These are phyloP conservation scores for Synanthedon tipuliformis DNA, from an alignment of 2,888 invertebrate genomes.

Conservation along the genomic window DNA sequence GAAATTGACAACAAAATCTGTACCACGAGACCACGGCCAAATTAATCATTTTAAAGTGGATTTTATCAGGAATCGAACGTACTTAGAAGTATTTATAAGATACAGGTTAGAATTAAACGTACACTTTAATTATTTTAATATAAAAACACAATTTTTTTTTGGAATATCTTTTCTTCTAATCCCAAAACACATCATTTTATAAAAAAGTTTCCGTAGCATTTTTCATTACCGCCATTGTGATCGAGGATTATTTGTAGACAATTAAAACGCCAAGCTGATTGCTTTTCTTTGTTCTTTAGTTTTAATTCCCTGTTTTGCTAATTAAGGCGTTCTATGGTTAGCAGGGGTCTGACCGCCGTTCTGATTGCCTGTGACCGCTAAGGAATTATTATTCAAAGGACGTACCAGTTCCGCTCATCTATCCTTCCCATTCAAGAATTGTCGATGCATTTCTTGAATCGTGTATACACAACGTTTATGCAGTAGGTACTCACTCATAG, in stretches of 20 bases:
- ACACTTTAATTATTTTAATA: no score
- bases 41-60: no score
- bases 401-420: slow-evolving; percentile 36
- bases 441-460: slow-evolving; percentile 24
- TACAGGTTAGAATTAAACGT: no score
- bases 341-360: slow-evolving; percentile 30
- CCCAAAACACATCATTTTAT: no score
- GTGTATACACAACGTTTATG: neutral
- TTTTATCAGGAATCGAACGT: no score
- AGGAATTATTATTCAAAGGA: slow-evolving; percentile 41
- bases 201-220: slow-evolving; percentile 23
- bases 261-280: slow-evolving; percentile 24
- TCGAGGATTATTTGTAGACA: slow-evolving; percentile 13
- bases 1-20: no score
- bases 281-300: slow-evolving; percentile 13
- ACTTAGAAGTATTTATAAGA: no score
- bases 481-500: no score
- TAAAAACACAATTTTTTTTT: no score
- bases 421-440: slow-evolving; percentile 27
- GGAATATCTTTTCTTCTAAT: no score
- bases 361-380: slow-evolving; percentile 42
- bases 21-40: no score
- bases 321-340: slow-evolving; percentile 50
- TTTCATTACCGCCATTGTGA: slow-evolving; percentile 12
- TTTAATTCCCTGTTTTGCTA: slow-evolving; percentile 15